Evolutionary conservation across 2,113 vertebrate genomes (phyloP), one percentile per base, ranked within the genome.

Genomic region (Engraulis encrasicolus): DNA sequence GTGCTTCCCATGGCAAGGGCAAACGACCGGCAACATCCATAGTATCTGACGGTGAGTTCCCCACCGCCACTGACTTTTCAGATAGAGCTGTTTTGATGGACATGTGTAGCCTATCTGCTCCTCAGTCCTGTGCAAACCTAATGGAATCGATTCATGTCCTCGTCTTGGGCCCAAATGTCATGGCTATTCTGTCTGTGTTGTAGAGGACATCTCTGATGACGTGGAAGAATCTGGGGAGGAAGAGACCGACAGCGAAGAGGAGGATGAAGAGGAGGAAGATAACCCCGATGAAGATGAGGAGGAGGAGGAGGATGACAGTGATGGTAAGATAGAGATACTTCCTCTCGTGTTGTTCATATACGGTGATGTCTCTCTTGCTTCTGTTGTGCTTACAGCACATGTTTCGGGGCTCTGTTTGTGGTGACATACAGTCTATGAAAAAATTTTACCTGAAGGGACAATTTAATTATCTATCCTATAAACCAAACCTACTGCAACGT

Each of bases 141-240:
- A 34, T 71, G 17, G 15, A 54, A 14, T 34, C 11, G 61, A 6
- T 50, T 34, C n/a, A 15, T n/a, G n/a, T n/a, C n/a, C n/a, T n/a
- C n/a, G n/a, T n/a, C n/a, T n/a, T n/a, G n/a, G 17, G 48, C 79
- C 15, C 15, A 5, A 45, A 49, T n/a, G 20, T 27, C 48, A 9
- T 19, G 14, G 12, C 34, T 81, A 1, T 6, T 3, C n/a, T 15
- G n/a, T 11, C 86, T 23, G 37, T 14, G 0, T 48, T 83, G 36
- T 83, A 95, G 95, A 95, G 91, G 96, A 96, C 50, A 92, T 91
- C 91, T 96, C 93, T 0, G 95, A 93, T 2, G 93, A 93, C 38
- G 96, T 93, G 1, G 94, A 84, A 6, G 90, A 92, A 15, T 91
- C 92, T 48, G 94, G 92, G 6, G 93, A 93, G 48, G 96, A 91